Evolutionary conservation across 2,113 vertebrate species (phyloP).

Genomic region (Nestor notabilis): DNA sequence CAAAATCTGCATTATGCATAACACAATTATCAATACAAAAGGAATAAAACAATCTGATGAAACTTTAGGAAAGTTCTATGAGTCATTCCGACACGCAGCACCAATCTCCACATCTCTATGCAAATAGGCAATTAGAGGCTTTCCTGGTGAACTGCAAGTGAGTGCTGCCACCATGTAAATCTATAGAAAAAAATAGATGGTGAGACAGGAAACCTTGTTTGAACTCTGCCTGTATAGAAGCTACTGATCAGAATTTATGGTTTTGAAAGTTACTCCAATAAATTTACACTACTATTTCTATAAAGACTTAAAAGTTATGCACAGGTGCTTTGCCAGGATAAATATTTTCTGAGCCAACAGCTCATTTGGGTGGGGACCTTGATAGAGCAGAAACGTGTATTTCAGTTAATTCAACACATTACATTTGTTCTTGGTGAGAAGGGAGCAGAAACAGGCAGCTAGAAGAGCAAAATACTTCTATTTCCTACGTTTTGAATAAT

Average conservation of each 20-base stretch:
- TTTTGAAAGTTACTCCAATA: constrained; percentile 17
- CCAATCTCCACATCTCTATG: constrained; percentile 32
- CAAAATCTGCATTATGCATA: not conserved
- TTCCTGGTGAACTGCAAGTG: constrained; percentile 22
- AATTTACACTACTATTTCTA: constrained; percentile 47
- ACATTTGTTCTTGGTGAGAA: not conserved
- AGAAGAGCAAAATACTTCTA: not conserved
- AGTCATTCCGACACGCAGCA: not conserved
- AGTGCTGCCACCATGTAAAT: constrained; percentile 38
- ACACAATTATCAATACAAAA: constrained; percentile 27
- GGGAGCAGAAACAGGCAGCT: not conserved
- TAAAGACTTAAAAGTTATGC: constrained; percentile 21
- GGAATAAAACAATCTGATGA: constrained; percentile 39
- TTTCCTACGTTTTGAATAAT: not conserved
- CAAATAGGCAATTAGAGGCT: constrained; percentile 59
- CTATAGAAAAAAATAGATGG: not conserved
- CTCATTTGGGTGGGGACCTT: constrained; percentile 1
- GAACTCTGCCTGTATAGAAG: not conserved
- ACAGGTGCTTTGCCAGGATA: constrained; percentile 46
- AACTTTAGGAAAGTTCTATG: constrained; percentile 29
- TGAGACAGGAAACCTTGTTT: constrained; percentile 35
- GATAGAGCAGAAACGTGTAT: not conserved
- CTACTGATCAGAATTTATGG: not conserved
- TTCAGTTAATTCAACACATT: constrained; percentile 4
- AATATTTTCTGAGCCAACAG: constrained; percentile 50